Conservation (phyloP, 2,113 vertebrate genomes). For the Lamprotornis superbus region DNA sequence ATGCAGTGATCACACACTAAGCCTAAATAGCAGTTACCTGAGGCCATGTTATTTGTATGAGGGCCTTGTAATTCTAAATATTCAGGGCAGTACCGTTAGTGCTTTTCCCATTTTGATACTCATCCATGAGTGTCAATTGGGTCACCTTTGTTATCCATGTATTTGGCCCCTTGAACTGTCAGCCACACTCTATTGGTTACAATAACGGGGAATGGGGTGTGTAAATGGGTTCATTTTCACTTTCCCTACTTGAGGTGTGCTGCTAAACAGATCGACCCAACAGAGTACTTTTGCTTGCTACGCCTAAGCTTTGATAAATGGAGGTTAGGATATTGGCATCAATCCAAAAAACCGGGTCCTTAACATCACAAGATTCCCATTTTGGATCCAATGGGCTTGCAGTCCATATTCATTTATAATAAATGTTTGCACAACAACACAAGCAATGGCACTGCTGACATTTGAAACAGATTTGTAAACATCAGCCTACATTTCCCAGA, state of each 20-base stretch:
- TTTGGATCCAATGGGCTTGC: not conserved
- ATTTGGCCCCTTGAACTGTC: not conserved
- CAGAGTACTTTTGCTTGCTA: not conserved
- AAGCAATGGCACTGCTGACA: not conserved
- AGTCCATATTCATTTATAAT: not conserved
- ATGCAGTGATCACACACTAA: not conserved
- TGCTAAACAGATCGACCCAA: not conserved
- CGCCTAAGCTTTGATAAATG: not conserved
- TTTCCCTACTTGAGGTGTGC: not conserved
- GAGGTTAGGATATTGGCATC: not conserved
- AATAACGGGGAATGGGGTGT: not conserved
- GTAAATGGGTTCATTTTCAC: not conserved
- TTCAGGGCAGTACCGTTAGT: not conserved
- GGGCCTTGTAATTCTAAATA: not conserved
- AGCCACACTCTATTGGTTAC: not conserved
- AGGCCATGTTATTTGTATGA: not conserved
- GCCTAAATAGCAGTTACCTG: not conserved
- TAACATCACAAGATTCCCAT: not conserved
- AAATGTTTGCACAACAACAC: not conserved
- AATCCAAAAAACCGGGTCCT: not conserved
- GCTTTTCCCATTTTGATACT: not conserved
- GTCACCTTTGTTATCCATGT: not conserved
- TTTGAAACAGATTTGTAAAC: not conserved
- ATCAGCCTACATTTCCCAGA: not conserved
- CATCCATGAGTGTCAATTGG: rapidly evolving